phyloP scores from a whole-genome alignment of 2,113 vertebrate species.

The Microcebus lehilahytsara region DNA sequence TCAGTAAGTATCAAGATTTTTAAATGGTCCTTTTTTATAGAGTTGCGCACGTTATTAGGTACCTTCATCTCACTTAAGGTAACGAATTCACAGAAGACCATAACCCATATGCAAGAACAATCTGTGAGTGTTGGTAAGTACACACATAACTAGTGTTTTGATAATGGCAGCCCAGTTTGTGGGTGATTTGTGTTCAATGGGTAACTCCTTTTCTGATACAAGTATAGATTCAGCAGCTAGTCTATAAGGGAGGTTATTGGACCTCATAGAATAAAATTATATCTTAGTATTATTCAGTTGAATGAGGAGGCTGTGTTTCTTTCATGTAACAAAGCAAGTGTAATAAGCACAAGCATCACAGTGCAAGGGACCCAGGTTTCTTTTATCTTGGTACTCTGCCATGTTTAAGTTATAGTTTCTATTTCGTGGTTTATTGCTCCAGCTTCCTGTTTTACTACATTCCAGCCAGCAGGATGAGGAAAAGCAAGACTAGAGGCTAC shows the following conservation, averaged over 20 bases:
- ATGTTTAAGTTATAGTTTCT: not conserved
- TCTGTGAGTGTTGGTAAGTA: not conserved
- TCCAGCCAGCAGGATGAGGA: not conserved
- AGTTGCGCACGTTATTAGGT: not conserved
- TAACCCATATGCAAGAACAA: not conserved
- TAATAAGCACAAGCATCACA: not conserved
- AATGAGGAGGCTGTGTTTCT: not conserved
- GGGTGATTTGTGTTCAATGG: not conserved
- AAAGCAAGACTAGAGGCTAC: not conserved
- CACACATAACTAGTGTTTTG: not conserved
- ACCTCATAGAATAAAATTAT: not conserved
- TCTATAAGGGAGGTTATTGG: not conserved
- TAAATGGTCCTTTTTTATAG: not conserved
- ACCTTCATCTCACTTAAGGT: not conserved
- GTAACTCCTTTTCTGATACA: not conserved
- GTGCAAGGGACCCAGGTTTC: not conserved
- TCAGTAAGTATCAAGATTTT: constrained; percentile 85
- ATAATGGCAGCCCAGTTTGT: not conserved
- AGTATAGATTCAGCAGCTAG: not conserved
- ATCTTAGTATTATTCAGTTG: not conserved
- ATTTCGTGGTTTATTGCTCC: not conserved
- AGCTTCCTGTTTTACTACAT: not conserved
- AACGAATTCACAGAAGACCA: not conserved
- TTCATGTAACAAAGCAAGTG: not conserved
- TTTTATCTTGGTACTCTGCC: not conserved